Percentiles rank a stretch among this genome's conserved stretches.
Evolutionary conservation across 2,113 vertebrate species (phyloP).

Genomic region (Beaufortia kweichowensis): DNA sequence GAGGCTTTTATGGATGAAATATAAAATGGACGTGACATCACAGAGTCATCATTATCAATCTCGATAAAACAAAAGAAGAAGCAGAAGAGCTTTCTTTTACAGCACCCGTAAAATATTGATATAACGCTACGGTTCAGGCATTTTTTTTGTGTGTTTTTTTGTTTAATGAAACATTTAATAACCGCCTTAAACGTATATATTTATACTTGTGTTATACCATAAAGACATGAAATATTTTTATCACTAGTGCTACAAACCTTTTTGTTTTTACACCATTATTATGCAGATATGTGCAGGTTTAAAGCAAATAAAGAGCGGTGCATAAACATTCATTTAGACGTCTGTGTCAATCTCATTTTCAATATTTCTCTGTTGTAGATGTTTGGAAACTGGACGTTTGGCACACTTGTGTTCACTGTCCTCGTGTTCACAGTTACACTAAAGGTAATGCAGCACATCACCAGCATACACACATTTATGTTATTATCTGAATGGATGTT

Average conservation of each 20-base stretch:
- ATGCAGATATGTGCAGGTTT: background rate
- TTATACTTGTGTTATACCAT: background rate
- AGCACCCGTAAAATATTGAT: background rate
- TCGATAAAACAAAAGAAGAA: background rate
- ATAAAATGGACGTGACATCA: constrained; percentile 1
- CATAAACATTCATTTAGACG: background rate
- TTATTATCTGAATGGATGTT: background rate
- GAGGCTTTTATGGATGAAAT: constrained; percentile 3
- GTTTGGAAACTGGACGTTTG: constrained; percentile 98
- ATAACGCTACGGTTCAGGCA: background rate
- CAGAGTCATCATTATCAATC: background rate
- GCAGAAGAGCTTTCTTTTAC: constrained; percentile 8
- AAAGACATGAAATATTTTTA: no score
- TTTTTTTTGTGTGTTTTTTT: background rate
- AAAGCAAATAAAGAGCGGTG: background rate
- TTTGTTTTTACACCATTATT: background rate
- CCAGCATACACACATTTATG: background rate
- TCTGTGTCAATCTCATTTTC: constrained; percentile 34
- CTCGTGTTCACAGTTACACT: constrained; percentile 94
- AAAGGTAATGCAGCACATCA: constrained; percentile 78
- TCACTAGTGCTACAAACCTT: no score
- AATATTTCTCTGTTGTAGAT: constrained; percentile 73
- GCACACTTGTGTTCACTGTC: constrained; percentile 92
- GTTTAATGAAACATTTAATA: background rate
- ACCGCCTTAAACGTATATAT: background rate